Base-by-base conservation (phyloP, 2,797 vertebrate species). In the Lerista edwardsae region DNA sequence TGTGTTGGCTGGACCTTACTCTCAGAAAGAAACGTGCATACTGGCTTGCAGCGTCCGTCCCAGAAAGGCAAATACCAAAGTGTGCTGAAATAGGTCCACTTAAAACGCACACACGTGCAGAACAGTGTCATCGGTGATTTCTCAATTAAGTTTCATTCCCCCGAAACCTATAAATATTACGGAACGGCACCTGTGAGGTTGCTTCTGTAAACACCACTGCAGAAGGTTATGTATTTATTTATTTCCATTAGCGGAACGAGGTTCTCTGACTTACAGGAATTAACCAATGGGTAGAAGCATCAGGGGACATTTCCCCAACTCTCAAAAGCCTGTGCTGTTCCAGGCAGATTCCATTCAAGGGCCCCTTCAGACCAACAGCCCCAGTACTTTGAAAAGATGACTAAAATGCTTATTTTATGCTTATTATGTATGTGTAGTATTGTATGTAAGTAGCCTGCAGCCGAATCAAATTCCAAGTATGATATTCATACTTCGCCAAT, bases 231-330 rank as follows among this genome's bases (percentile, higher is more conserved):
- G 34, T 57, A 31, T 75, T 67, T 75, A 65, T 65, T 34, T 83
- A n/a, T 34, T 75, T 67, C 73, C 64, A 23, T 76, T 65, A 41
- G 17, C 4, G 15, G 82, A 83, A 83, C 41, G 27, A 83, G 27
- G 47, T 55, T 67, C 73, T 47, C 44, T 67, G 17, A 57, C 4
- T 75, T 83, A 75, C 62, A 59, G 64, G 36, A 83, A 83, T 75
- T 67, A 36, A 51, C 27, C 62, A n/a, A 39, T 44, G 14, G n/a
- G n/a, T 4, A 11, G 31, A 51, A 75, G 29, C 34, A 69, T 44
- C 64, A 27, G 41, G 64, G 64, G 27, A 77, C 62, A 47, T 31
- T 34, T 44, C 12, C 27, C 41, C 47, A 41, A 59, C 74, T 41
- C 34, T 34, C 71, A 41, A 75, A 79, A 59, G 61, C 61, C 34